Conservation (phyloP, 1,140 invertebrate genomes). For the Rhizoglyphus robini region DNA sequence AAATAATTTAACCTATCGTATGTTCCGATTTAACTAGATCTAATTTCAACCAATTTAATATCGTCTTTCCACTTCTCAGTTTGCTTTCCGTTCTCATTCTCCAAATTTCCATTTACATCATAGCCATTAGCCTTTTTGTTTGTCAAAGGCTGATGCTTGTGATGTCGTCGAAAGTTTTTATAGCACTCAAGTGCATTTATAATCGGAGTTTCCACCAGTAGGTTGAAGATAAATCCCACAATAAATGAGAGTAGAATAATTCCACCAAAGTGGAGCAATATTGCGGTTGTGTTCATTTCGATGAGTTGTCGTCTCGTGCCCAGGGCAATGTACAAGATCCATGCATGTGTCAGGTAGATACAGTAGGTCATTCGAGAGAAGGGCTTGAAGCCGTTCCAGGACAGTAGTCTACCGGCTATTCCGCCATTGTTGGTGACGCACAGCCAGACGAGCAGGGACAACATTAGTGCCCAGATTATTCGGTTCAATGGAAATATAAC, state of each 20-base stretch:
- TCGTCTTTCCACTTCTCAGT: too few relatives aligned
- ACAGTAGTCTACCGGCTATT: slow-evolving; percentile 34
- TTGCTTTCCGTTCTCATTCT: too few relatives aligned
- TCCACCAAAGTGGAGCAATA: slow-evolving; percentile 23
- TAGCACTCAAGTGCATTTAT: slow-evolving; percentile 10
- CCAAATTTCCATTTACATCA: too few relatives aligned
- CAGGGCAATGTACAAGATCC: background rate
- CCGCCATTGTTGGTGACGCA: slow-evolving; percentile 55
- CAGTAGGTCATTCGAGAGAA: slow-evolving; percentile 36
- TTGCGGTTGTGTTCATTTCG: slow-evolving; percentile 8
- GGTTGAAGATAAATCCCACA: slow-evolving; percentile 1
- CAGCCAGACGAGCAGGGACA: slow-evolving; percentile 72
- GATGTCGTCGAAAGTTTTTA: too few relatives aligned
- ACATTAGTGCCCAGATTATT: slow-evolving; percentile 60
- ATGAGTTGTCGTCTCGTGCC: slow-evolving; percentile 14
- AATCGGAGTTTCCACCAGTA: slow-evolving; percentile 22
- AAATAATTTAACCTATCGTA: too few relatives aligned
- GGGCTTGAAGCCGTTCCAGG: slow-evolving; percentile 32
- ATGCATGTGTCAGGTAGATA: slow-evolving; percentile 35
- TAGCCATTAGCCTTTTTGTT: too few relatives aligned
- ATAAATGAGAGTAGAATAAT: background rate
- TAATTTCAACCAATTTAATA: too few relatives aligned
- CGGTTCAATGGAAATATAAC: slow-evolving; percentile 36
- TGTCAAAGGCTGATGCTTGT: too few relatives aligned
- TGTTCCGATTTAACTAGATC: too few relatives aligned